Evolutionary conservation across 1,140 invertebrate genomes (phyloP).

Genomic region (Camponotus pennsylvanicus): DNA sequence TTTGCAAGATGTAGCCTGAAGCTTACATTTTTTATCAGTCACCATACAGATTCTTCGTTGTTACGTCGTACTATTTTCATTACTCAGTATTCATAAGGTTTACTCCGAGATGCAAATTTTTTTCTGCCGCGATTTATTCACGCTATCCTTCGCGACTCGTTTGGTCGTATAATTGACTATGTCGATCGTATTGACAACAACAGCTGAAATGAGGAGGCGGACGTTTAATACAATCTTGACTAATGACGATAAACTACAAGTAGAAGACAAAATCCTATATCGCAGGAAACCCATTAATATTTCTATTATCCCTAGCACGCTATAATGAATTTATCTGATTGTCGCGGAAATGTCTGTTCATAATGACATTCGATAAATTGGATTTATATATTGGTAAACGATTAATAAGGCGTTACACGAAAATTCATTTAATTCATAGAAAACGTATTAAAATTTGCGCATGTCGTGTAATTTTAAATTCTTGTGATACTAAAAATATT

Average conservation of each 20-base stretch:
- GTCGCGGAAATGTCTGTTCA: not conserved
- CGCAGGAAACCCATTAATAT: not conserved
- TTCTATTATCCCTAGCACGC: not conserved
- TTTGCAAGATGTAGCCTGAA: not conserved
- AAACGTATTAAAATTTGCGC: not conserved
- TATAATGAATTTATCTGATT: not conserved
- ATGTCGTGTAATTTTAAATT: not conserved
- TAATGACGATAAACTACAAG: conserved; percentile 12
- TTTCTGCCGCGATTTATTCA: conserved; percentile 41
- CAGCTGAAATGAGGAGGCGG: not conserved
- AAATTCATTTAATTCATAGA: not conserved
- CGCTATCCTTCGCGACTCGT: not conserved
- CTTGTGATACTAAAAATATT: not conserved
- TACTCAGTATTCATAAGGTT: not conserved
- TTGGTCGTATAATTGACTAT: conserved; percentile 34
- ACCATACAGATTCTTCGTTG: not conserved
- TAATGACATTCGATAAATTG: not conserved
- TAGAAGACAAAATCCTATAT: conserved; percentile 11
- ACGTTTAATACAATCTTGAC: not conserved
- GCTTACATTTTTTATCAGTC: conserved; percentile 6
- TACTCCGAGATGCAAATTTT: conserved; percentile 18
- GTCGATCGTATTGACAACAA: conserved; percentile 8
- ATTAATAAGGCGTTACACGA: not conserved
- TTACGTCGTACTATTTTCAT: not conserved
- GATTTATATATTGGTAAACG: not conserved